Evolutionary conservation across 2,888 invertebrate genomes (phyloP), one percentile per base, ranked within the genome.

Genomic region (Nymphalis c-album): DNA sequence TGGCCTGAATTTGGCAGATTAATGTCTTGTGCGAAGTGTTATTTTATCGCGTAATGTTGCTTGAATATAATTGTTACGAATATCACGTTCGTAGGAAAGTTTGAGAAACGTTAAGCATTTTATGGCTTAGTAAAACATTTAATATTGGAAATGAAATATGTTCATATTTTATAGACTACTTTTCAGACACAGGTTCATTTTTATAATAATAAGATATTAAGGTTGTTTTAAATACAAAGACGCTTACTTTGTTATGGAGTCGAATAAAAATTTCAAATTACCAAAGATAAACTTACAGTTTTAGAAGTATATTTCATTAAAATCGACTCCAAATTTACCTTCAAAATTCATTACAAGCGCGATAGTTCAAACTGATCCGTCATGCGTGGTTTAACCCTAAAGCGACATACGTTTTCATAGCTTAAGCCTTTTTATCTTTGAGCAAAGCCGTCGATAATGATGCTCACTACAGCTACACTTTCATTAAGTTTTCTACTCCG

Each of bases 381-480:
- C 70, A 73, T 81, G 80, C 78, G 78, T 77, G 75, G 75, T 77
- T 82, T 75, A 85, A 84, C 83, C 83, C 68, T 63, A 70, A 70
- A 66, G 60, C 79, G 79, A 81, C 86, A 89, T 88, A 87, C 84
- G 88, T 87, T 89, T 88, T 83, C 77, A 83, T 81, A 82, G 77
- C 78, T 78, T 79, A 85, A 85, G 84, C 78, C 85, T 85, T 87
- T 88, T 87, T 87, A 87, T 87, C 85, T 84, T 72, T 75, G 75
- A 75, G 78, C 80, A 85, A 88, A 89, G 83, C 88, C 86, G 83
- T 83, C 83, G 81, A 89, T 91, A 90, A 90, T 90, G 88, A 90
- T 83, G 83, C 82, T 84, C 78, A 77, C 80, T 83, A 80, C 79
- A 83, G 35, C 57, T 80, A 85, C 85, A 85, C 84, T 87, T 90